Evolutionary conservation across 2,888 invertebrate species (phyloP), one percentile per base, ranked within the genome.

Genomic region (Plagiodera versicolora): DNA sequence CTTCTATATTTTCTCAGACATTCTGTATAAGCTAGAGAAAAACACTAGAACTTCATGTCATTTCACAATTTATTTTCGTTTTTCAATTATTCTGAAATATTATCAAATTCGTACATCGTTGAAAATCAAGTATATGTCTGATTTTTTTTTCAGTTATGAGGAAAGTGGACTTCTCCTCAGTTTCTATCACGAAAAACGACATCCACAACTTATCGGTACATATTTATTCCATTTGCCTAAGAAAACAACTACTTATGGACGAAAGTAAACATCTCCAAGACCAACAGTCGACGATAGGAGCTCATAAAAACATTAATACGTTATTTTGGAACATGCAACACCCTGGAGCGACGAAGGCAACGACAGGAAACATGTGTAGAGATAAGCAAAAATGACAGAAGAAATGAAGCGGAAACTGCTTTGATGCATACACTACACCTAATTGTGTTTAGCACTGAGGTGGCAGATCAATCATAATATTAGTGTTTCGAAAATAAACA

Each of bases 361-460:
- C 68, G 74, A 74, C 75, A 74, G 74, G 66, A 65, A 71, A 76
- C 75, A 76, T 72, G 72, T 76, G 76, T 75, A 68, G 70, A 75
- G 74, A 74, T 74, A 74, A 74, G 69, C 64, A 49, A 61, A 67
- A 72, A 70, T 70, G 73, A 74, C 74, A 71, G 72, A 69, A 72
- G 66, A 70, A 70, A 72, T 73, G 69, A 69, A 67, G 72, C 70
- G 74, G 72, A 72, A 75, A 74, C 67, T 70, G 67, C 72, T 69
- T 69, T 66, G 66, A 69, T 68, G 68, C 70, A 68, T 67, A 66
- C 67, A 66, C 67, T 67, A 70, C 67, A 69, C 6, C 24, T 24
- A 24, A 24, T 6, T 24, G 68, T 70, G 63, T 68, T 70, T 70
- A 68, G 63, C 64, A 58, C 61, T 62, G 67, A 56, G 70, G 63